These are phyloP conservation scores for Disparrhopalites patrizii DNA, from an alignment of 2,888 invertebrate genomes.

Conservation along the genomic window DNA sequence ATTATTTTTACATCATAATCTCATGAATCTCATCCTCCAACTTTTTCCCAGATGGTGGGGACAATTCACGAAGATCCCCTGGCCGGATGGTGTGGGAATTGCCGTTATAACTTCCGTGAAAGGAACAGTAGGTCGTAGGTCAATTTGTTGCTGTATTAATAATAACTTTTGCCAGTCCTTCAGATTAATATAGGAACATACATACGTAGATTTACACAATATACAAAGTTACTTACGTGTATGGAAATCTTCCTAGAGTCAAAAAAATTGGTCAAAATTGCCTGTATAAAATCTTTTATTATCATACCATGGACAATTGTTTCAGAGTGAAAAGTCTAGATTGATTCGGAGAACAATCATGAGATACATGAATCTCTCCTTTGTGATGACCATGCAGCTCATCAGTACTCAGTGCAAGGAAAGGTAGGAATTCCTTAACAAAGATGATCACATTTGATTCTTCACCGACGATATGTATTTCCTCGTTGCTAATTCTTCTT, in stretches of 20 bases:
- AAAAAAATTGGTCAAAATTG: too few species aligned
- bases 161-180: background rate
- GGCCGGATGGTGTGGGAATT: conserved; percentile 81
- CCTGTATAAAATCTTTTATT: background rate
- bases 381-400: conserved; percentile 79
- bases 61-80: conserved; percentile 74
- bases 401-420: conserved; percentile 83
- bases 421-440: conserved; percentile 67
- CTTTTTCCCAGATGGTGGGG: conserved; percentile 58
- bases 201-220: too few species aligned
- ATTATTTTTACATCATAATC: too few species aligned
- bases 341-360: conserved; percentile 78
- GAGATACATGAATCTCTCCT: conserved; percentile 74
- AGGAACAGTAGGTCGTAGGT: conserved; percentile 53
- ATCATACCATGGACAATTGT: too few species aligned
- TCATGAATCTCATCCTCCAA: too few species aligned
- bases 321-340: conserved; percentile 69
- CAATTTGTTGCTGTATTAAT: background rate
- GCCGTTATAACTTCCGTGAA: conserved; percentile 77
- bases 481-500: background rate
- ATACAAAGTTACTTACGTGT: too few species aligned
- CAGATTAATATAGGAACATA: too few species aligned
- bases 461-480: too few species aligned
- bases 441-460: too few species aligned
- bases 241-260: too few species aligned